phyloP scores from a whole-genome alignment of 2,888 invertebrate genomes.

The Doris montereyensis region DNA sequence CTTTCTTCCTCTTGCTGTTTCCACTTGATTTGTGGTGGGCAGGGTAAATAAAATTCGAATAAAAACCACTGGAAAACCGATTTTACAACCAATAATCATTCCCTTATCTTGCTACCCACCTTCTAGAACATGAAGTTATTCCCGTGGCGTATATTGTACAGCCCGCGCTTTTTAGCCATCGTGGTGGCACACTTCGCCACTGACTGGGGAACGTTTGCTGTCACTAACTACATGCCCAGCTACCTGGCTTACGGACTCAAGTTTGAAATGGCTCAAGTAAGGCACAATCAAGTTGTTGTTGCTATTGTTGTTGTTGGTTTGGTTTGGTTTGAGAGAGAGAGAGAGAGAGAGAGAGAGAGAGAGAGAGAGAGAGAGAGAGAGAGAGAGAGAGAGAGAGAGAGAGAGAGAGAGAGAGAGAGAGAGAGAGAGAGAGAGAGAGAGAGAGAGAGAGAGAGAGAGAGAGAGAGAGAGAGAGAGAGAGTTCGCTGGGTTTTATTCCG shows the following conservation, averaged over 20 bases:
- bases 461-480: too few species aligned
- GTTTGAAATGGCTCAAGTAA: constrained; percentile 67
- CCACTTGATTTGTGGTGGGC: not conserved
- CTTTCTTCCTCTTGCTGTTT: too few species aligned
- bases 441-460: too few species aligned
- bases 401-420: too few species aligned
- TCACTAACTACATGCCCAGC: constrained; percentile 73
- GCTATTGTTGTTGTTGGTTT: too few species aligned
- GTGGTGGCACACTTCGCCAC: constrained; percentile 71
- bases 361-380: too few species aligned
- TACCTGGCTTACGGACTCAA: constrained; percentile 73
- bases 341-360: too few species aligned
- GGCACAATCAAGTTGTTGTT: too few species aligned
- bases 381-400: too few species aligned
- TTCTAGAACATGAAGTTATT: constrained; percentile 33
- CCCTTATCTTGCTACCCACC: not conserved
- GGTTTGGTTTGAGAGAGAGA: too few species aligned
- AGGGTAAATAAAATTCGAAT: not conserved
- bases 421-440: too few species aligned
- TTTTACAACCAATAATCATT: not conserved
- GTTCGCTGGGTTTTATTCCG: too few species aligned
- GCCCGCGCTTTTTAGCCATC: constrained; percentile 70
- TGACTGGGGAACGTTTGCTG: constrained; percentile 75
- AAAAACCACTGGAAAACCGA: not conserved
- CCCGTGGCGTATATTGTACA: constrained; percentile 55